Evolutionary conservation across 2,797 vertebrate genomes (phyloP).

Genomic region (Artibeus lituratus): DNA sequence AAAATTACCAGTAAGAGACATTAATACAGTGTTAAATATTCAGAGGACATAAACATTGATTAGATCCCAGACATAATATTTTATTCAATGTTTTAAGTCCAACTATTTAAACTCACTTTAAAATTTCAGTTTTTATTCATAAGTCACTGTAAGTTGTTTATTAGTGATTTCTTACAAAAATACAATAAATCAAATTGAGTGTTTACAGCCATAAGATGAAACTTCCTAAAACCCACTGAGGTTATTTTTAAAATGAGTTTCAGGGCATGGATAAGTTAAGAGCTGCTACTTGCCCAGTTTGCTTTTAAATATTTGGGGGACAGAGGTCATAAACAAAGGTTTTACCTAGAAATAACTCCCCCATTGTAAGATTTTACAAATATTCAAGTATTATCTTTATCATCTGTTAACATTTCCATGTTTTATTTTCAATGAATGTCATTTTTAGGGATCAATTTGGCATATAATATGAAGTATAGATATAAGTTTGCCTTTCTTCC

Average conservation of each 20-base stretch:
- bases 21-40: not conserved
- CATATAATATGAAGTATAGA: not conserved
- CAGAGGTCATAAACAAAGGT: rapidly evolving
- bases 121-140: not conserved
- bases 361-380: not conserved
- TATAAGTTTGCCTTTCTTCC: not conserved
- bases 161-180: not conserved
- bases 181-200: not conserved
- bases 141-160: not conserved
- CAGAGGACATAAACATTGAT: not conserved
- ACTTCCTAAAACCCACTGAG: not conserved
- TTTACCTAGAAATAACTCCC: not conserved
- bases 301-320: not conserved
- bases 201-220: not conserved
- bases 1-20: not conserved
- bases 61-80: not conserved
- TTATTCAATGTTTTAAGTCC: not conserved
- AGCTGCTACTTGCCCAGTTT: not conserved
- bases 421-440: not conserved
- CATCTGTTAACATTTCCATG: not conserved
- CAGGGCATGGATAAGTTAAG: not conserved
- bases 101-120: not conserved
- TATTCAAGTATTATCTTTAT: not conserved
- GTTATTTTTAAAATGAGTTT: not conserved
- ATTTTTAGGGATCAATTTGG: not conserved